Evolutionary conservation across 2,888 invertebrate genomes (phyloP), one percentile per base, ranked within the genome.

Genomic region (Elmis aenea): DNA sequence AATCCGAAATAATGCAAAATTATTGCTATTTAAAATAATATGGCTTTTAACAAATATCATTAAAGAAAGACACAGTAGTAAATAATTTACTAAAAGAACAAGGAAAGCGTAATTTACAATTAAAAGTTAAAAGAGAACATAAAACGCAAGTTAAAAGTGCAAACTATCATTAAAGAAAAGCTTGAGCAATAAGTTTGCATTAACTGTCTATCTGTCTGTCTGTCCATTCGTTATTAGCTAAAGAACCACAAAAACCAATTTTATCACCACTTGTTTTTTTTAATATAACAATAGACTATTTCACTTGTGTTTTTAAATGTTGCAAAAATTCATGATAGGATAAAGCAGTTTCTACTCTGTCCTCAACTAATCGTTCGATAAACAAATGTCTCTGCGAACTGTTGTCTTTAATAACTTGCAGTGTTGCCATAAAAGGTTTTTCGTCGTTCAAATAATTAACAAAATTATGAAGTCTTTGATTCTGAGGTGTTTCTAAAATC

Each of bases 241-340:
- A n/a, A n/a, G n/a, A n/a, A 24, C 13, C 38, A 35, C 43, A 46
- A 40, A 42, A 35, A 38, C 35, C 31, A 29, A 29, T 29, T 28
- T 25, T 38, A 38, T 40, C 41, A 42, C 42, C 30, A 20, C 27
- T 12, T 36, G 20, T 31, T 24, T 36, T 33, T 37, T 21, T 33
- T 37, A 34, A 40, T 38, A 42, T 39, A 38, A 45, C 37, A 41
- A 26, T 35, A n/a, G 20, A 43, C 38, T 84, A 91, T 77, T 91
- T 91, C 70, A 92, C 81, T 75, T 89, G 87, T 57, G 79, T 79
- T 70, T 90, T 87, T 56, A 93, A 75, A 73, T 95, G 93, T 70
- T 97, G 95, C 67, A 99, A 76, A 73, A 99, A 99, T 77, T 99
- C 97, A 69, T 92, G 90, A 74, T 97, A 97, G 51, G 94, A 93